Conservation (phyloP, 2,888 invertebrate species). For the Acronicta alni region DNA sequence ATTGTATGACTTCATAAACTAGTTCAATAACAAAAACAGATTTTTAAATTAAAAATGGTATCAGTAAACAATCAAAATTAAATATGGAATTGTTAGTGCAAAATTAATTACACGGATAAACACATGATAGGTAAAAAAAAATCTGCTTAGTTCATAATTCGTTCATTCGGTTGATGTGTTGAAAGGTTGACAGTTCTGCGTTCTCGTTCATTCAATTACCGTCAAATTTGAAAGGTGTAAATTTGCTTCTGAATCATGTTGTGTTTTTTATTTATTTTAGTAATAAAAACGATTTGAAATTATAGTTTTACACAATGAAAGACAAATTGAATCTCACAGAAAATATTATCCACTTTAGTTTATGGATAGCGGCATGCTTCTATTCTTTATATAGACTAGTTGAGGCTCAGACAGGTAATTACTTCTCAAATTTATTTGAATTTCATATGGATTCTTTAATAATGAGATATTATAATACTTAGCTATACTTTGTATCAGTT, state of each 20-base stretch:
- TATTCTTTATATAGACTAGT: constrained; percentile 89
- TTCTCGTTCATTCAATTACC: constrained; percentile 35
- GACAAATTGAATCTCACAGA: constrained; percentile 72
- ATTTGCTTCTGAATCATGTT: constrained; percentile 31
- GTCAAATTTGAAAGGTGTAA: constrained; percentile 59
- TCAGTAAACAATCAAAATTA: too few species aligned
- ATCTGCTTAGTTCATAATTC: background rate
- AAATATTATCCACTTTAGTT: constrained; percentile 80
- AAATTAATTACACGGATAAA: too few species aligned
- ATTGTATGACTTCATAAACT: too few species aligned
- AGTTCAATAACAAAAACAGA: too few species aligned
- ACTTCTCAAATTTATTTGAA: background rate
- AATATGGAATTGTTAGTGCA: too few species aligned
- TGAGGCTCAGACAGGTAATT: constrained; percentile 85
- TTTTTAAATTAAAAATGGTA: too few species aligned
- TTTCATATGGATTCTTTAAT: background rate
- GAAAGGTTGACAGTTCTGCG: too few species aligned
- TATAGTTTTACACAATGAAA: constrained; percentile 62
- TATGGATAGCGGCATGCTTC: constrained; percentile 88
- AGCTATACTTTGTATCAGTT: too few species aligned
- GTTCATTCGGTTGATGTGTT: background rate
- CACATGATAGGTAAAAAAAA: too few species aligned
- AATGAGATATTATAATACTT: too few species aligned
- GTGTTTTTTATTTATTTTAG: constrained; percentile 22
- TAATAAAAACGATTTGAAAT: constrained; percentile 10